Evolutionary conservation across 1,140 invertebrate genomes (phyloP), one percentile per base, ranked within the genome.

Genomic region (Piezodorus guildinii): DNA sequence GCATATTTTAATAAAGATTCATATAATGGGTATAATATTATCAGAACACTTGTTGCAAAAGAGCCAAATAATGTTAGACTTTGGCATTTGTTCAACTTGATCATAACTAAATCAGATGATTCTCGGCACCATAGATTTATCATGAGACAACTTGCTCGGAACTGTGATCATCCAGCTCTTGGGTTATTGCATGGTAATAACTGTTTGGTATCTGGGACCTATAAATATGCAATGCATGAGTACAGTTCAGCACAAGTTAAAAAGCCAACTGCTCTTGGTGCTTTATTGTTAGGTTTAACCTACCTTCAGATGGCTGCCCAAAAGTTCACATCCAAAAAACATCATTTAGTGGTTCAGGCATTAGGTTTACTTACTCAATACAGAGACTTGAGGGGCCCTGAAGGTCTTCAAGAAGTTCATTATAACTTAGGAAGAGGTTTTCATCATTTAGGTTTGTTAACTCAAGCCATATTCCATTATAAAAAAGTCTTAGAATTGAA

Each of bases 361-460:
- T 73, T 87, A 19, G 83, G 86, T 8, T 95, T 95, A 73, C 77
- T 92, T 25, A 80, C 85, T 64, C 83, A 81, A 60, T 98, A 98
- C 74, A 77, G 82, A 46, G 81, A 89, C 65, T 71, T 89, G 44
- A 25, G 62, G 17, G 62, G 62, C 27, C 10, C n/a, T 17, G 52
- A 14, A 23, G 30, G 44, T 1, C 68, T 74, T 72, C 92, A 96
- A 73, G 95, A 98, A 78, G 77, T 84, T 2, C 84, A 84, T 69
- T 98, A 96, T 71, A 98, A 98, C 72, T 78, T 94, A 34, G 95
- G 87, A 3, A 77, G 95, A 70, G 84, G 87, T 43, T 88, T 92
- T 75, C 94, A 98, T 76, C 90, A 96, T 76, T 75, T 96, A 4
- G 91, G 88, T 34, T 75, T 96, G 9, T 77, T 87, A 67, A 84